These are phyloP conservation scores for Peromyscus nudipes DNA, from an alignment of 2,797 vertebrate species.

Conservation along the genomic window DNA sequence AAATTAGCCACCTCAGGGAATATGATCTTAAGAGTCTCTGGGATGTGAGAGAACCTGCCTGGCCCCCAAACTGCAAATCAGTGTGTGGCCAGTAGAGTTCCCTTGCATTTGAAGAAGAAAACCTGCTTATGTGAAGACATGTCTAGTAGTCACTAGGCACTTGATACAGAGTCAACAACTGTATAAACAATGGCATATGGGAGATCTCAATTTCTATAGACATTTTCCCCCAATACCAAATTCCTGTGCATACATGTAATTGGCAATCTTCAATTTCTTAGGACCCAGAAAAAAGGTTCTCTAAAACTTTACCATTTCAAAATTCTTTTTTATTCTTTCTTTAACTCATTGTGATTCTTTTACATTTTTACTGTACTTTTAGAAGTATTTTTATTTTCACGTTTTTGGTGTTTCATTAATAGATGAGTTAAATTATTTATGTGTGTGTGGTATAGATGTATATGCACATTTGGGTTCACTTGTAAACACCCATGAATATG, in stretches of 20 bases:
- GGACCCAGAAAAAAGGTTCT: background rate
- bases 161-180: background rate
- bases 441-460: background rate
- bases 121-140: no score
- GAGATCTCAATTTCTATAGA: background rate
- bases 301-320: background rate
- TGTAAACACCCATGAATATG: background rate
- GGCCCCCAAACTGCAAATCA: background rate
- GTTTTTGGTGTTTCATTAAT: background rate
- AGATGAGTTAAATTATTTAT: background rate
- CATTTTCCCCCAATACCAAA: background rate
- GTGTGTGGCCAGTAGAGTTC: background rate
- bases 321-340: background rate
- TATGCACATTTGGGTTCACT: background rate
- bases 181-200: no score
- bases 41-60: background rate
- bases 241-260: no score
- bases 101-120: background rate
- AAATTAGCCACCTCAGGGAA: background rate
- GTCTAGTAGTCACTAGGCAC: background rate
- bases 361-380: background rate
- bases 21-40: background rate
- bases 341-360: background rate
- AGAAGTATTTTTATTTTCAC: background rate
- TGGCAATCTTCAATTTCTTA: background rate